Evolutionary conservation across 1,140 invertebrate genomes (phyloP).

Genomic region (Aphelinus atriplicis): DNA sequence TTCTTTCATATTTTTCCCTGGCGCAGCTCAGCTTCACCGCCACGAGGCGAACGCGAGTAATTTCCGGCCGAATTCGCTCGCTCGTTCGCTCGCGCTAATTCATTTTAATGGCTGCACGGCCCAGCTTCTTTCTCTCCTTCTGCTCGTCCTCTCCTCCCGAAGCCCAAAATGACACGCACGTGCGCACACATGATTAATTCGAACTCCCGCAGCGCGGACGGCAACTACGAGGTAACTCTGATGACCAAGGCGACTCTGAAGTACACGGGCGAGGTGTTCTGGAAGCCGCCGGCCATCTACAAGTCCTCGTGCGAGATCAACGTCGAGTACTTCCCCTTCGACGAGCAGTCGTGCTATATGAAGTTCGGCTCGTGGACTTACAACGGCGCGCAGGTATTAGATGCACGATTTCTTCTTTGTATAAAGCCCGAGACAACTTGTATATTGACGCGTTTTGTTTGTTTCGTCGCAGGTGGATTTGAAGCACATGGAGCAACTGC

Average conservation of each 20-base stretch:
- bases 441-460: background rate
- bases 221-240: slow-evolving; percentile 96
- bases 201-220: slow-evolving; percentile 79
- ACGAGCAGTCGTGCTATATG: slow-evolving; percentile 93
- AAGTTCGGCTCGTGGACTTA: slow-evolving; percentile 98
- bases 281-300: slow-evolving; percentile 99
- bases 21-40: no score
- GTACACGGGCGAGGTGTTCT: slow-evolving; percentile 89
- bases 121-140: background rate
- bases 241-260: slow-evolving; percentile 96
- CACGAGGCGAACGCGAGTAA: no score
- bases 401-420: no score
- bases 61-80: no score
- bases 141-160: background rate
- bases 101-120: no score
- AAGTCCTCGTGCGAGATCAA: slow-evolving; percentile 97
- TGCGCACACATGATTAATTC: background rate
- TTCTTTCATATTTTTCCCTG: no score
- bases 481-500: slow-evolving; percentile 88
- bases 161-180: background rate
- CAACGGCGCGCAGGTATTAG: slow-evolving; percentile 82
- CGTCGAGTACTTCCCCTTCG: slow-evolving; percentile 96
- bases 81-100: no score
- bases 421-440: background rate
- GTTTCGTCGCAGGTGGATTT: slow-evolving; percentile 81